A percentile compares a stretch with the other conserved stretches of the same genome.
phyloP scores from a whole-genome alignment of 2,113 vertebrate species.

The Colinus virginianus region DNA sequence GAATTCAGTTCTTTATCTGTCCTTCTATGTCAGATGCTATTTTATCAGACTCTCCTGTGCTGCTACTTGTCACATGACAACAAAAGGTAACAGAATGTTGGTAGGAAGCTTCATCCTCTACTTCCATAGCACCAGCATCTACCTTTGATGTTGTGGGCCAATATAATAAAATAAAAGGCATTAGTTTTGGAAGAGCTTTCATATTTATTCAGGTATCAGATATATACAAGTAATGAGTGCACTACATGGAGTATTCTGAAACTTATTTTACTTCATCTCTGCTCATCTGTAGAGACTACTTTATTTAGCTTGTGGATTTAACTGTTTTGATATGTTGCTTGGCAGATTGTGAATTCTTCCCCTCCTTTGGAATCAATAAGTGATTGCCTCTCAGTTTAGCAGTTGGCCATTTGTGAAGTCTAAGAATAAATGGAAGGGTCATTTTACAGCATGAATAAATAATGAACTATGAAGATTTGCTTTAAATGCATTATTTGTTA shows the following conservation, averaged over 20 bases:
- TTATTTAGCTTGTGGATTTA: conserved; percentile 35
- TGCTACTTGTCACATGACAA: too few relatives aligned
- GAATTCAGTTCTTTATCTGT: too few relatives aligned
- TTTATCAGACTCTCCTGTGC: too few relatives aligned
- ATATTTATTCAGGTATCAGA: conserved; percentile 11
- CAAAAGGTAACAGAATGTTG: too few relatives aligned
- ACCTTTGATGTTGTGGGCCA: too few relatives aligned
- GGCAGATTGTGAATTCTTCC: background rate
- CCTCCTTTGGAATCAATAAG: background rate
- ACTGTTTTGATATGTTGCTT: conserved; percentile 16
- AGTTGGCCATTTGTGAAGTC: background rate
- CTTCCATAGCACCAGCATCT: too few relatives aligned
- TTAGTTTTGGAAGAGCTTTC: too few relatives aligned
- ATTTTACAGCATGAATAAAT: background rate
- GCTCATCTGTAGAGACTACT: background rate
- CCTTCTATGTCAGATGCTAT: too few relatives aligned
- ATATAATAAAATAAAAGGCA: too few relatives aligned
- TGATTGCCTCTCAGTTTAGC: background rate
- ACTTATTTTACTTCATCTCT: background rate
- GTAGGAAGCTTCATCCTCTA: too few relatives aligned
- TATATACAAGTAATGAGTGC: background rate
- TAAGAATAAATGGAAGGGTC: background rate
- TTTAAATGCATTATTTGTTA: background rate
- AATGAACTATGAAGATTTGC: background rate
- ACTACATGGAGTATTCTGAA: background rate